Base-by-base conservation (phyloP, 2,888 invertebrate genomes). In the Brachyopa scutellaris region DNA sequence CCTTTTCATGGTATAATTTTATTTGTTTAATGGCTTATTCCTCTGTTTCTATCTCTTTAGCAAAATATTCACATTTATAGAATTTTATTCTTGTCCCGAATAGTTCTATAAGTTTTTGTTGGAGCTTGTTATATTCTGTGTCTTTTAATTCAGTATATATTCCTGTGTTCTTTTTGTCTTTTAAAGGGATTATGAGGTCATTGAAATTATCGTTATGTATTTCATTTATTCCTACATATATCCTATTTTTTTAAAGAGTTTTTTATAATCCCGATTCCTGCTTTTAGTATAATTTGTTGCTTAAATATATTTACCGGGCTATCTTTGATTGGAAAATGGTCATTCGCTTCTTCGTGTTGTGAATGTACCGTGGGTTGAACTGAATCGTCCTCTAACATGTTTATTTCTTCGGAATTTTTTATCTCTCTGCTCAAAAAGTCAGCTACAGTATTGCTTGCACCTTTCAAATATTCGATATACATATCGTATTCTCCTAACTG, bases 401-500 rank as follows among this genome's bases (percentile, higher is more conserved):
- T 36, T 1, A 53, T 53, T 36, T 53, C 53, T 11, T 19, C n/a
- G n/a, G n/a, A n/a, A n/a, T 53, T 17, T n/a, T 33, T 11, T 19
- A 36, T 15, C 33, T 33, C 11, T 36, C 33, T 7, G n/a, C 51
- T 2, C n/a, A n/a, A n/a, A n/a, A n/a, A n/a, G n/a, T n/a, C n/a
- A n/a, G n/a, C n/a, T n/a, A n/a, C n/a, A n/a, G 33, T 7, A 11
- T 19, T 33, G 19, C 85, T 85, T 33, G 84, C 6, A 82, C 83
- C 13, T 80, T 82, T 42, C 45, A 53, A 23, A n/a, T n/a, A n/a
- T n/a, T n/a, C n/a, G n/a, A n/a, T n/a, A n/a, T n/a, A n/a, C n/a
- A n/a, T n/a, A n/a, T 84, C 40, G 40, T 83, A 83, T 69, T 84
- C 79, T 9, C 73, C 80, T 51, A 83, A 45, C n/a, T 72, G 40